phyloP scores from a whole-genome alignment of 2,113 vertebrate species.

The Neoarius graeffei region DNA sequence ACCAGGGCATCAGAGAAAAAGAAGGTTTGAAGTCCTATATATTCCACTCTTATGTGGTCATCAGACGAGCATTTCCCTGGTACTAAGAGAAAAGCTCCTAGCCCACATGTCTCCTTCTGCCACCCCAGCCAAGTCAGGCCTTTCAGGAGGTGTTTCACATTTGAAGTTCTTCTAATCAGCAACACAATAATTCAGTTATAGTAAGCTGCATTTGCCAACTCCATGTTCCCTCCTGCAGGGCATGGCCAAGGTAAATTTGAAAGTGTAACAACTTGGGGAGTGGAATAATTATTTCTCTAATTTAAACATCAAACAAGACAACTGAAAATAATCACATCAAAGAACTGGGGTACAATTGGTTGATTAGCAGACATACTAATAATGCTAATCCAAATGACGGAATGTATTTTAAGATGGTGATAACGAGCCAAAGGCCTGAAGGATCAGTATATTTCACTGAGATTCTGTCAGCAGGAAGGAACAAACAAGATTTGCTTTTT shows the following conservation, averaged over 20 bases:
- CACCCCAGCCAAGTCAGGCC: background rate
- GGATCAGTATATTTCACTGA: slow-evolving; percentile 43
- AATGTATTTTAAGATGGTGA: slow-evolving; percentile 43
- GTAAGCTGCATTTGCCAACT: slow-evolving; percentile 24
- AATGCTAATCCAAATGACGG: slow-evolving; percentile 29
- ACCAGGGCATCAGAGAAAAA: slow-evolving; percentile 10
- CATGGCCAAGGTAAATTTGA: slow-evolving; percentile 15
- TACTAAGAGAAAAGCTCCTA: background rate
- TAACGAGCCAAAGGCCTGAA: slow-evolving; percentile 47
- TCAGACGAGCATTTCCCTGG: background rate
- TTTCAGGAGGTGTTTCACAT: slow-evolving; percentile 20
- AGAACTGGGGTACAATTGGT: slow-evolving; percentile 31
- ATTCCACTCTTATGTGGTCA: slow-evolving; percentile 7
- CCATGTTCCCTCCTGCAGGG: background rate
- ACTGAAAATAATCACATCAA: slow-evolving; percentile 31
- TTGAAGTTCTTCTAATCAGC: slow-evolving; percentile 11
- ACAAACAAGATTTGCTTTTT: slow-evolving; percentile 46
- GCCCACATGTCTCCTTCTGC: background rate
- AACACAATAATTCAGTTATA: slow-evolving; percentile 38
- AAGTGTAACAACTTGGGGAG: background rate
- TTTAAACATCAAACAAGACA: slow-evolving; percentile 37
- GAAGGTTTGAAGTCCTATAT: slow-evolving; percentile 7
- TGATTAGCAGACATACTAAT: slow-evolving; percentile 45
- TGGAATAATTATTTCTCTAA: slow-evolving; percentile 36
- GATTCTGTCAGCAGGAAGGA: slow-evolving; percentile 53